A percentile compares a stretch with the other conserved stretches of the same genome.
phyloP scores from a whole-genome alignment of 2,113 vertebrate species.

The Cryptomyrus ogoouensis region DNA sequence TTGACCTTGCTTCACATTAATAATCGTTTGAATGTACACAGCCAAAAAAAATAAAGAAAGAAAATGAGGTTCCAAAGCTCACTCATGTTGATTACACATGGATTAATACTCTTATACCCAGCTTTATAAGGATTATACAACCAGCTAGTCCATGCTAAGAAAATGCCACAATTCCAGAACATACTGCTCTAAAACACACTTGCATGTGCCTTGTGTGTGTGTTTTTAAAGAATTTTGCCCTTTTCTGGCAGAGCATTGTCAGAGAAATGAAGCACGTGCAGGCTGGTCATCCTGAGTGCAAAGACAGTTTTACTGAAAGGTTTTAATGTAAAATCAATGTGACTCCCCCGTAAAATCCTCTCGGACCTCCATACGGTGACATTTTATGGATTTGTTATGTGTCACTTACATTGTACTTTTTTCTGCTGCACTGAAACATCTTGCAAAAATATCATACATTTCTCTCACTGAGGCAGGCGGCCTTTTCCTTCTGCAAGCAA shows the following conservation, averaged over 20 bases:
- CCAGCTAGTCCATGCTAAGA: neutral
- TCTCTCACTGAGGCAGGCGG: neutral
- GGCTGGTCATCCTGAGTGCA: neutral
- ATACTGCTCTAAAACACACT: neutral
- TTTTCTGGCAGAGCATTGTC: neutral
- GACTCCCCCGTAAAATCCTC: conserved; percentile 14
- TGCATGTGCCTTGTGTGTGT: neutral
- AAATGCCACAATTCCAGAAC: neutral
- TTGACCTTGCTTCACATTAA: neutral
- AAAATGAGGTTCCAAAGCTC: conserved; percentile 10
- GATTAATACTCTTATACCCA: conserved; percentile 19
- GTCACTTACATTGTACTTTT: conserved; percentile 27
- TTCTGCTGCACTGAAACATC: neutral
- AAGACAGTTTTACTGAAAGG: conserved; percentile 18
- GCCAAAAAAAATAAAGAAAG: conserved; percentile 5
- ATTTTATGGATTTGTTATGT: conserved; percentile 42
- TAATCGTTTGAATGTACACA: neutral
- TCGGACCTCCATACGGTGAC: conserved; percentile 3
- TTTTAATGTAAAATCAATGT: conserved; percentile 42
- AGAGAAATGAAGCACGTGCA: neutral
- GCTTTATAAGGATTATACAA: conserved; percentile 20
- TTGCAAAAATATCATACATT: neutral
- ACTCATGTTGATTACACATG: conserved; percentile 20
- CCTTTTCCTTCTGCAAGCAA: neutral
- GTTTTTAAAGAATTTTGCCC: neutral